Evolutionary conservation across 2,113 vertebrate genomes (phyloP).

Genomic region (Cyrtonyx montezumae): DNA sequence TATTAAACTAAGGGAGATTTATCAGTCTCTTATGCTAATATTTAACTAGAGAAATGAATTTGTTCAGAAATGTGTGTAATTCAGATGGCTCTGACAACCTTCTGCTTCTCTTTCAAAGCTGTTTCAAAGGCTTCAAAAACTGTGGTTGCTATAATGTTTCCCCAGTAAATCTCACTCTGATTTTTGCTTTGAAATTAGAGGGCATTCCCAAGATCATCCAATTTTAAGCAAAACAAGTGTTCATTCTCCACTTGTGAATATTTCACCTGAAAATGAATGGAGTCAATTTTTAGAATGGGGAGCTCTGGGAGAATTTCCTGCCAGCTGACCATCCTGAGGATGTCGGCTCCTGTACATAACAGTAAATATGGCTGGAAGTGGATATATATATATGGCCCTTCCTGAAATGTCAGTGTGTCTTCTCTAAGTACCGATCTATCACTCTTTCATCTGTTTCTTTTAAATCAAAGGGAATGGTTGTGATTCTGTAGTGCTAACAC

Average conservation of each 20-base stretch:
- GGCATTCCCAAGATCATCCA: neutral
- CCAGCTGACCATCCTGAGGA: accelerated
- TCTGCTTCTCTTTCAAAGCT: neutral
- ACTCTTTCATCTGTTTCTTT: neutral
- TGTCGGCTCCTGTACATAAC: neutral
- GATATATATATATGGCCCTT: neutral
- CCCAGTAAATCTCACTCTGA: neutral
- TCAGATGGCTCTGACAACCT: neutral
- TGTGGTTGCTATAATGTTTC: accelerated
- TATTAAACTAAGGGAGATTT: neutral
- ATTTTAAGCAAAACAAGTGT: neutral
- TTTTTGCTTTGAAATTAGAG: neutral
- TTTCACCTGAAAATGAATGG: neutral
- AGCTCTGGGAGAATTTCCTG: neutral
- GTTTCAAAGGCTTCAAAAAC: neutral
- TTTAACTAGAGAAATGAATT: neutral
- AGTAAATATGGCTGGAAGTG: neutral
- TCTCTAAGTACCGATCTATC: neutral
- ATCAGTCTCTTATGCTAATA: neutral
- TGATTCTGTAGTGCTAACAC: no score
- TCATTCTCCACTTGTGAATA: neutral
- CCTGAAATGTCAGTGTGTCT: neutral
- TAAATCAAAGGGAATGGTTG: neutral
- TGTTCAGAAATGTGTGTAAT: neutral
- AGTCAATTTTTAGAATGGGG: neutral